These are phyloP conservation scores for Tenodera sinensis DNA, from an alignment of 2,888 invertebrate species.

Conservation along the genomic window DNA sequence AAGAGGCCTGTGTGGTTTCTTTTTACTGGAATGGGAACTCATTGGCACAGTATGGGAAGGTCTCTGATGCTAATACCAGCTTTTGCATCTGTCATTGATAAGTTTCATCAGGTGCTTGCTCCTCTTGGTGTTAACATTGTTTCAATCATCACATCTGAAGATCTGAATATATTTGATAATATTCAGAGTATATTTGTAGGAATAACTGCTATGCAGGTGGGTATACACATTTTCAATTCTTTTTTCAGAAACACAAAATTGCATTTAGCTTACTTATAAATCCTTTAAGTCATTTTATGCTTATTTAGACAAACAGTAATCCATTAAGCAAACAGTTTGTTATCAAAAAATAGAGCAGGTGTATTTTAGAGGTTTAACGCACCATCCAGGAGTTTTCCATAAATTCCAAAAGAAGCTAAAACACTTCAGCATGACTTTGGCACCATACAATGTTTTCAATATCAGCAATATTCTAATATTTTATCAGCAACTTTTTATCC, in stretches of 20 bases:
- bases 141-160: slow-evolving; percentile 57
- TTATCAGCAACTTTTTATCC: too few relatives aligned
- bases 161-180: slow-evolving; percentile 61
- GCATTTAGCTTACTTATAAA: too few relatives aligned
- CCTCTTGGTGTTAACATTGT: slow-evolving; percentile 63
- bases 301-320: too few relatives aligned
- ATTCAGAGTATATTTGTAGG: slow-evolving; percentile 69
- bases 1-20: slow-evolving; percentile 80
- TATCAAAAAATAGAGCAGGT: too few relatives aligned
- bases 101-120: slow-evolving; percentile 58
- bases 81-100: slow-evolving; percentile 68
- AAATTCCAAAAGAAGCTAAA: too few relatives aligned
- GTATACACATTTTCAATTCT: slow-evolving; percentile 41
- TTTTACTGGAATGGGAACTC: slow-evolving; percentile 89
- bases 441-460: too few relatives aligned
- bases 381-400: too few relatives aligned
- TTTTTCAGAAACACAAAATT: background rate
- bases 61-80: slow-evolving; percentile 69
- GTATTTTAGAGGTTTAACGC: too few relatives aligned
- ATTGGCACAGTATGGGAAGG: slow-evolving; percentile 82
- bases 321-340: too few relatives aligned
- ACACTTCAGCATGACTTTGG: too few relatives aligned
- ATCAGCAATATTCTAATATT: too few relatives aligned
- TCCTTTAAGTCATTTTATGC: too few relatives aligned
- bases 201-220: slow-evolving; percentile 64